Evolutionary conservation across 2,888 invertebrate genomes (phyloP).

Genomic region (Choreutis nemorana): DNA sequence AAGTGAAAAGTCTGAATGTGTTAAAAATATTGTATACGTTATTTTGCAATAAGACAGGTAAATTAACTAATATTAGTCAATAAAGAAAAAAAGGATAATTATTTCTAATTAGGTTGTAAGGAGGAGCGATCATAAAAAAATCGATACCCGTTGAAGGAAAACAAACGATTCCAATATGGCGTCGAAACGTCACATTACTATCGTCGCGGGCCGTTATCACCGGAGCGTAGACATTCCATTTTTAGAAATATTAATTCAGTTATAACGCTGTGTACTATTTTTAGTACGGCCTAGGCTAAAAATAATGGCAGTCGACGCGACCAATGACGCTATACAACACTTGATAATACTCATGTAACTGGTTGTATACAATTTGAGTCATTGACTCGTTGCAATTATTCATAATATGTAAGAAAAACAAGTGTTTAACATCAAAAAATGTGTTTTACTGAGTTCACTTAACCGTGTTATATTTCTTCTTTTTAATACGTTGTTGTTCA

Average conservation of each 20-base stretch:
- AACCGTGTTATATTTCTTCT: no score
- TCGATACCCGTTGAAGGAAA: conserved; percentile 23
- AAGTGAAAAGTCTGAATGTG: no score
- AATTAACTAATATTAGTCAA: no score
- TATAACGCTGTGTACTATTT: conserved; percentile 62
- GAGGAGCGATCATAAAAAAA: conserved; percentile 23
- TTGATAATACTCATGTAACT: conserved; percentile 57
- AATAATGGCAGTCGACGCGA: conserved; percentile 38
- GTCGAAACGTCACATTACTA: conserved; percentile 39
- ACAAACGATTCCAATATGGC: conserved; percentile 38
- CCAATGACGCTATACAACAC: conserved; percentile 53
- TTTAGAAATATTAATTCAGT: conserved; percentile 68
- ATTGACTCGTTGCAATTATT: conserved; percentile 55
- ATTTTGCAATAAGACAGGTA: no score
- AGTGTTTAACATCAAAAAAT: no score
- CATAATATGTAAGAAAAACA: no score
- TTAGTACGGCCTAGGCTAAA: conserved; percentile 64
- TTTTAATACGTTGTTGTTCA: no score
- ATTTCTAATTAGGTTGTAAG: no score
- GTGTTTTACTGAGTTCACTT: no score
- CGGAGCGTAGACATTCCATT: conserved; percentile 56
- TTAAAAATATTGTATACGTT: no score
- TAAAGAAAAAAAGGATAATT: no score
- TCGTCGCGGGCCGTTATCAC: conserved; percentile 55
- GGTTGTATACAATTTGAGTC: conserved; percentile 42